phyloP scores from a whole-genome alignment of 2,888 invertebrate genomes.

The Cetonia aurata region DNA sequence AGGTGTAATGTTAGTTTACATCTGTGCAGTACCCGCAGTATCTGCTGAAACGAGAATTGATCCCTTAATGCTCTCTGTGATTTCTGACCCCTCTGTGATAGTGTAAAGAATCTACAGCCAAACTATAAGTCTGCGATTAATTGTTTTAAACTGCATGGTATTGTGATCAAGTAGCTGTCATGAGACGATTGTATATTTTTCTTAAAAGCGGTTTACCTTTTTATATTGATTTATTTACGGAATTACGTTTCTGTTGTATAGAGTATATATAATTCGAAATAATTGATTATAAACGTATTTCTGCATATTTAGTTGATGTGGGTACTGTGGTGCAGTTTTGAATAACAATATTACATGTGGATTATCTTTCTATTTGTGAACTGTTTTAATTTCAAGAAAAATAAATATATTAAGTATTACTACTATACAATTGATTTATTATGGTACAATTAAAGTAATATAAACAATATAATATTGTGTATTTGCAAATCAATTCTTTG shows the following conservation, averaged over 20 bases:
- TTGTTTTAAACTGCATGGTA: slow-evolving; percentile 15
- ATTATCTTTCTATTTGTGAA: slow-evolving; percentile 67
- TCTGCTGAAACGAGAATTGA: slow-evolving; percentile 47
- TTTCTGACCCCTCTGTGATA: slow-evolving; percentile 57
- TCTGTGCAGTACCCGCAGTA: slow-evolving; percentile 64
- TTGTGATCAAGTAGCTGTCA: slow-evolving; percentile 11
- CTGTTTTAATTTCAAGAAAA: slow-evolving; percentile 65
- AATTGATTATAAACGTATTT: slow-evolving; percentile 27
- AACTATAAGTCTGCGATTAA: slow-evolving; percentile 32
- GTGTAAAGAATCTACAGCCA: slow-evolving; percentile 43
- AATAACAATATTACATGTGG: slow-evolving; percentile 63
- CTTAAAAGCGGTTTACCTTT: slow-evolving; percentile 23
- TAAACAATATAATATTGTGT: slow-evolving; percentile 11
- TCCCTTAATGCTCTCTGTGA: slow-evolving; percentile 47
- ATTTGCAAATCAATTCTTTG: slow-evolving; percentile 23
- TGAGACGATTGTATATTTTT: slow-evolving; percentile 26
- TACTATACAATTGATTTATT: slow-evolving; percentile 45
- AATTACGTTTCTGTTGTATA: slow-evolving; percentile 39
- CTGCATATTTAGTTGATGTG: slow-evolving; percentile 58
- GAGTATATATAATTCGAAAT: slow-evolving; percentile 17
- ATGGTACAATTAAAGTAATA: slow-evolving; percentile 29
- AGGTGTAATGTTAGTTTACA: slow-evolving; percentile 60
- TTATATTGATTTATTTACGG: slow-evolving; percentile 10
- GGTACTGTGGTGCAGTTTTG: slow-evolving; percentile 67
- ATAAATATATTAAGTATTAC: slow-evolving; percentile 60